Evolutionary conservation across 2,797 vertebrate genomes (phyloP).

Genomic region (Hephaestus fuliginosus): DNA sequence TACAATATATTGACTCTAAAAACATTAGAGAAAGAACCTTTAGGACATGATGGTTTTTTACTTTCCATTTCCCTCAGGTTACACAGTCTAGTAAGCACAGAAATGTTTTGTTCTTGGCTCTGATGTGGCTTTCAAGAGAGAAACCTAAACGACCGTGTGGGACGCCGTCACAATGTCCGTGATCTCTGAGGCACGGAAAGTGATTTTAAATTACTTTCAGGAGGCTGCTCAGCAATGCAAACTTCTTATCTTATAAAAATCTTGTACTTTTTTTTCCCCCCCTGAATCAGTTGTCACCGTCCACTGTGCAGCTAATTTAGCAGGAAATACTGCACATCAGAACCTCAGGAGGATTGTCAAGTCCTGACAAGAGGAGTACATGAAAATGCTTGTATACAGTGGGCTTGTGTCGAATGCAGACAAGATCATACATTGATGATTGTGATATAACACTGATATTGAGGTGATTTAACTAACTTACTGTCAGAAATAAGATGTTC

Average conservation of each 20-base stretch:
- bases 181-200: constrained; percentile 1
- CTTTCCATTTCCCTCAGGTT: not conserved
- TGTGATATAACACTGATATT: too few species aligned
- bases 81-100: not conserved
- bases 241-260: not conserved
- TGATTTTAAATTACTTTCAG: not conserved
- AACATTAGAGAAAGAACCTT: not conserved
- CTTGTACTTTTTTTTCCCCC: too few species aligned
- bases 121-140: not conserved
- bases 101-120: not conserved
- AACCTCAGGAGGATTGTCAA: not conserved
- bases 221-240: too few species aligned
- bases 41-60: not conserved
- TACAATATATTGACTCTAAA: not conserved
- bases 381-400: not conserved
- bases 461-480: too few species aligned
- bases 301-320: not conserved
- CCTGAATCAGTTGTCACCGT: not conserved
- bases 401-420: too few species aligned
- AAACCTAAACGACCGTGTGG: not conserved
- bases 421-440: too few species aligned
- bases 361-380: not conserved
- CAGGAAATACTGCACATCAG: not conserved
- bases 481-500: too few species aligned
- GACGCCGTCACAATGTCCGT: not conserved